Percentiles rank a stretch among this genome's conserved stretches.
These are phyloP conservation scores for Hydrolagus affinis DNA, from an alignment of 2,113 vertebrate species.

Conservation along the genomic window DNA sequence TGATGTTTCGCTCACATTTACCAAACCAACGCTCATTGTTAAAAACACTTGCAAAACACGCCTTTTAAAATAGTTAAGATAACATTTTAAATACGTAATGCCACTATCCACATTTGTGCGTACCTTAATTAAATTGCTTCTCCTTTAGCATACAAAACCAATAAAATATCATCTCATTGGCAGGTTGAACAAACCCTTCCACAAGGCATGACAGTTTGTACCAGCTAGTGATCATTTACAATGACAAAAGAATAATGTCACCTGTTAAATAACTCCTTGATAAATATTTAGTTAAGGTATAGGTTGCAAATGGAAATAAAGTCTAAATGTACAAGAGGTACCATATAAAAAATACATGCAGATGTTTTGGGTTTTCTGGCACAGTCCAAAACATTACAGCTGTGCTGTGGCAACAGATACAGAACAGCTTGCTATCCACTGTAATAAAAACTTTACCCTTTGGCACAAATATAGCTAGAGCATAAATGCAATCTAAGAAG, in stretches of 20 bases:
- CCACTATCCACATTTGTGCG: constrained; percentile 24
- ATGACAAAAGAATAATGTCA: constrained; percentile 53
- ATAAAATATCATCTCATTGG: constrained; percentile 25
- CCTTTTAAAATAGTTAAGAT: constrained; percentile 31
- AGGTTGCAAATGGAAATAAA: constrained; percentile 75
- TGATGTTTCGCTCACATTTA: constrained; percentile 15
- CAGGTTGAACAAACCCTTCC: constrained; percentile 24
- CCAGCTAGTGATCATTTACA: constrained; percentile 35
- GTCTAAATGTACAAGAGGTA: constrained; percentile 69
- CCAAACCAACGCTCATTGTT: constrained; percentile 23
- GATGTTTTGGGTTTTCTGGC: constrained; percentile 59
- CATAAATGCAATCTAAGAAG: not conserved
- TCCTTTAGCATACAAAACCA: constrained; percentile 10
- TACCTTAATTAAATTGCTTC: constrained; percentile 18
- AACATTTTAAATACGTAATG: constrained; percentile 31
- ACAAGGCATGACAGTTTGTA: constrained; percentile 4
- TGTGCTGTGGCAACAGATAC: not conserved
- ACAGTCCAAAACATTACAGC: not conserved
- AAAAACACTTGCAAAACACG: constrained; percentile 33
- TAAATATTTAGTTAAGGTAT: constrained; percentile 66
- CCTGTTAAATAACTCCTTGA: constrained; percentile 46
- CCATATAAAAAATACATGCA: constrained; percentile 74
- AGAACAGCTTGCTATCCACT: not conserved
- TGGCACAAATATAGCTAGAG: constrained; percentile 53
- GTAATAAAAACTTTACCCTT: constrained; percentile 68